Conservation (phyloP, 2,888 invertebrate genomes). For the Ichneumoninae sp. region DNA sequence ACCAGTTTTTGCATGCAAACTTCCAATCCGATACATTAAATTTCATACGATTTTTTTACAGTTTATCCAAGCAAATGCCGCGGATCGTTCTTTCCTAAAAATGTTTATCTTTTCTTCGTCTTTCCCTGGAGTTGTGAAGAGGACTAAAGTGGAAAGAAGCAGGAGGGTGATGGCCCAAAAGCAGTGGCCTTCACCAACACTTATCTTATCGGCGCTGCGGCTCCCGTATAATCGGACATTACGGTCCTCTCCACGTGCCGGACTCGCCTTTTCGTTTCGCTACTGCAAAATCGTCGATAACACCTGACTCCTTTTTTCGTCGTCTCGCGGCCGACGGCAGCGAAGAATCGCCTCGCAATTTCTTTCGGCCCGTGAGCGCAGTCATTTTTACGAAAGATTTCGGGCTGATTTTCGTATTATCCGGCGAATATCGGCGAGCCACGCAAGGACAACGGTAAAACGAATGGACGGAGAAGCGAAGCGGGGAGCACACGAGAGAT, state of each 20-base stretch:
- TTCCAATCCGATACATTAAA: too few species aligned
- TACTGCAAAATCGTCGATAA: conserved; percentile 76
- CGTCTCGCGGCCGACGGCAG: conserved; percentile 18
- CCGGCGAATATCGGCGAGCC: conserved; percentile 14
- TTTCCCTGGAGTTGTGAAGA: neutral
- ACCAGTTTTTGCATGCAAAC: too few species aligned
- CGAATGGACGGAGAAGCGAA: conserved; percentile 19
- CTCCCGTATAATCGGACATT: conserved; percentile 74
- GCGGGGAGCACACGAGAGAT: conserved; percentile 56
- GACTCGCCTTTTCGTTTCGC: conserved; percentile 65
- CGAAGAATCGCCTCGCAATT: neutral
- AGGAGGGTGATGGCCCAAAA: neutral
- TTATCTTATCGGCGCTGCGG: conserved; percentile 74
- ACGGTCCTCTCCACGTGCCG: conserved; percentile 4
- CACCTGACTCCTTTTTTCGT: conserved; percentile 66
- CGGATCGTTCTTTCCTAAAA: neutral
- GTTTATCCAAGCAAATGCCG: neutral
- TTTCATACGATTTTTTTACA: too few species aligned
- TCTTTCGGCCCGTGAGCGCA: conserved; percentile 29
- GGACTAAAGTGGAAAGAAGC: neutral
- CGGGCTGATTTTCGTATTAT: conserved; percentile 3
- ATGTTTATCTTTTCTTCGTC: neutral
- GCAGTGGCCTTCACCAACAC: conserved; percentile 68
- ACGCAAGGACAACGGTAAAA: conserved; percentile 12
- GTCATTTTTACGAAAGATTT: conserved; percentile 52